Evolutionary conservation across 2,797 vertebrate species (phyloP), one percentile per base, ranked within the genome.

Genomic region (Gephyroberyx darwinii): DNA sequence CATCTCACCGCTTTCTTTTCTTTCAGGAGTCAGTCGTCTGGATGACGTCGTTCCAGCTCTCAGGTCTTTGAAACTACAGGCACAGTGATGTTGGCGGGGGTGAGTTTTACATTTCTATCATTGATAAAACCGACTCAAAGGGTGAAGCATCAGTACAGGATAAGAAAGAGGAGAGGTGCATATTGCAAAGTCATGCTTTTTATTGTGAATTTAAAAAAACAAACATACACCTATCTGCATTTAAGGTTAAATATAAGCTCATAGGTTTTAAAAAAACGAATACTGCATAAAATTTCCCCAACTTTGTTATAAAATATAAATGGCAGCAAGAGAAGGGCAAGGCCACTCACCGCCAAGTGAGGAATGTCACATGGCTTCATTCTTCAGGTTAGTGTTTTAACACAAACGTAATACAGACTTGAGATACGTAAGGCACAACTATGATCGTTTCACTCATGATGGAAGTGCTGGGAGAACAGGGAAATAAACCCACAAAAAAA

Each of bases 1-100:
- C 10, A 12, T 41, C 39, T 41, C 39, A 41, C 10, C 3, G 14
- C 14, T 45, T 45, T 16, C 43, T 26, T 47, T 71, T 88, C 0
- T 93, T 95, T 75, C 91, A 98, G 96, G 92, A 74, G 92, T 96
- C 82, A 89, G 75, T 67, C 89, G 85, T 2, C 59, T 96, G 84
- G 94, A 95, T 20, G 93, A 95, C 68, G 92, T 98, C 86, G 84
- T 98, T 74, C 95, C 96, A 14, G 84, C 93, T 57, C 90, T 97
- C 73, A 89, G 48, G 68, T 87, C 87, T 51, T 64, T 97, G 88
- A 96, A 94, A 75, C 81, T 71, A 22, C 19, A 39, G 0, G 20
- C 69, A 2, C 45, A 19, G n/a, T n/a, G n/a, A n/a, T n/a, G n/a
- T n/a, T n/a, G n/a, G n/a, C n/a, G n/a, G n/a, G n/a, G n/a, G n/a